Evolutionary conservation across 2,888 invertebrate genomes (phyloP).

Genomic region (Limnephilus marmoratus): DNA sequence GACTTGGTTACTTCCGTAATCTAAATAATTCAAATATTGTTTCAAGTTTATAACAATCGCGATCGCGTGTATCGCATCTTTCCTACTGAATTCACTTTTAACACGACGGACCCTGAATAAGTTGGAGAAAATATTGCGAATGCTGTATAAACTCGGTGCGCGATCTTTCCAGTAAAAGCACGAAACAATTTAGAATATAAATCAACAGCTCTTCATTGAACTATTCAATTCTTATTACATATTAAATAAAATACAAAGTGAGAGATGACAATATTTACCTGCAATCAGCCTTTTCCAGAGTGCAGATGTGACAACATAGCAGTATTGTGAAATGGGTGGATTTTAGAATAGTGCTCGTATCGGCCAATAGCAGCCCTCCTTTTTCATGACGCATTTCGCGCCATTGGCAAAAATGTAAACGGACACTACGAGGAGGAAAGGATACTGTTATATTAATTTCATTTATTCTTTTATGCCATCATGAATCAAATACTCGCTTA

Average conservation of each 20-base stretch:
- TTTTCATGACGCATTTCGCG: slow-evolving; percentile 59
- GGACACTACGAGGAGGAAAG: slow-evolving; percentile 12
- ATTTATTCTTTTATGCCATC: slow-evolving; percentile 8
- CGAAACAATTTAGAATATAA: slow-evolving; percentile 37
- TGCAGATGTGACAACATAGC: slow-evolving; percentile 57
- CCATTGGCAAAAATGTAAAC: slow-evolving; percentile 55
- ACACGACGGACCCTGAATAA: slow-evolving; percentile 52
- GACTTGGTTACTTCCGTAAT: slow-evolving; percentile 26
- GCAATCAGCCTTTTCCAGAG: slow-evolving; percentile 54
- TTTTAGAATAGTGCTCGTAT: slow-evolving; percentile 45
- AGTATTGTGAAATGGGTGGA: slow-evolving; percentile 58
- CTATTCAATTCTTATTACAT: slow-evolving; percentile 46
- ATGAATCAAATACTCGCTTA: background rate
- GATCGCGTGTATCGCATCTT: slow-evolving; percentile 61
- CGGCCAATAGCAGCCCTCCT: slow-evolving; percentile 45
- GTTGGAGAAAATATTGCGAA: slow-evolving; percentile 53
- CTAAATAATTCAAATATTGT: slow-evolving; percentile 54
- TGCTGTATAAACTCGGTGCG: slow-evolving; percentile 52
- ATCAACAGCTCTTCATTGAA: slow-evolving; percentile 27
- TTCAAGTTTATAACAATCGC: slow-evolving; percentile 61
- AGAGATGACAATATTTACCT: slow-evolving; percentile 60
- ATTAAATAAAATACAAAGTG: slow-evolving; percentile 54
- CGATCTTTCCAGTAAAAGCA: slow-evolving; percentile 18
- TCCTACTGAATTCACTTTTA: slow-evolving; percentile 58
- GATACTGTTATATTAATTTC: slow-evolving; percentile 12